Conservation (phyloP, 2,888 invertebrate genomes). For the Ctenicera cuprea region DNA sequence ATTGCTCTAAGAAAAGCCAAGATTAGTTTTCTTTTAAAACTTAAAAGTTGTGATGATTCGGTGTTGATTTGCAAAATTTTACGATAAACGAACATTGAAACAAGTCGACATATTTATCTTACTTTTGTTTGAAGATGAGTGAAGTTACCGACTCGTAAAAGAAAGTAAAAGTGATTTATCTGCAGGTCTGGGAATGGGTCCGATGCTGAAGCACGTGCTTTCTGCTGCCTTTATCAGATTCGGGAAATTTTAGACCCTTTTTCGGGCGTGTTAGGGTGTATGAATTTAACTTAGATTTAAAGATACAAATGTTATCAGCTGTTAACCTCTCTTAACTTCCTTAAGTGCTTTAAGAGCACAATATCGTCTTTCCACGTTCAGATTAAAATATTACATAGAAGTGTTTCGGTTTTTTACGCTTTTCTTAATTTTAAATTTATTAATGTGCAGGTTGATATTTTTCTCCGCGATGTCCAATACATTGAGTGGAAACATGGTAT, state of each 20-base stretch:
- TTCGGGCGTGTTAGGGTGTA: slow-evolving; percentile 1
- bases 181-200: slow-evolving; percentile 11
- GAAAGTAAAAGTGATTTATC: slow-evolving; percentile 28
- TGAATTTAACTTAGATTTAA: slow-evolving; percentile 1
- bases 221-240: slow-evolving; percentile 14
- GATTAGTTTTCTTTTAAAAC: not conserved
- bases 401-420: too few relatives aligned
- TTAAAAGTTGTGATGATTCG: slow-evolving; percentile 9
- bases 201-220: slow-evolving; percentile 15
- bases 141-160: slow-evolving; percentile 27
- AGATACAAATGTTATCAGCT: slow-evolving; percentile 8
- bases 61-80: slow-evolving; percentile 26
- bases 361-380: too few relatives aligned
- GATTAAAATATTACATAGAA: too few relatives aligned
- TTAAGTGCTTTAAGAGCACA: not conserved
- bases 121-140: slow-evolving; percentile 25
- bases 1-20: too few relatives aligned
- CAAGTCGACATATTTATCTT: slow-evolving; percentile 28
- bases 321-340: not conserved
- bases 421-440: too few relatives aligned
- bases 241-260: slow-evolving; percentile 9
- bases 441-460: too few relatives aligned
- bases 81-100: slow-evolving; percentile 8
- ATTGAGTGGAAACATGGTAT: too few relatives aligned
- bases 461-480: too few relatives aligned